These are phyloP conservation scores for Microplitis manilae DNA, from an alignment of 2,888 invertebrate genomes.

Conservation along the genomic window DNA sequence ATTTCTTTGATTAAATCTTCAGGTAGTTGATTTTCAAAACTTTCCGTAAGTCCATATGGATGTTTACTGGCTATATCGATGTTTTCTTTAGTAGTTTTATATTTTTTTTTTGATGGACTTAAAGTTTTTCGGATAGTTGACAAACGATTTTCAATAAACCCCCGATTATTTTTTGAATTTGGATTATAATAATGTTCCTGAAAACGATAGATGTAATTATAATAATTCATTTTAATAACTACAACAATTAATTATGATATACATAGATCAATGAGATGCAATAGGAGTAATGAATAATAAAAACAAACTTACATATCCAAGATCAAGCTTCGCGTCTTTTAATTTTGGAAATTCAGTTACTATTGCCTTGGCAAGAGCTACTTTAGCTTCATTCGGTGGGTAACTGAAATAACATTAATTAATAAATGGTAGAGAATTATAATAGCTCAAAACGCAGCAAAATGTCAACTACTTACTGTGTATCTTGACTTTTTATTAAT, in stretches of 20 bases:
- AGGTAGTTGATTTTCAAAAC: too few relatives aligned
- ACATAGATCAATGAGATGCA: too few relatives aligned
- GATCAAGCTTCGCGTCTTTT: background rate
- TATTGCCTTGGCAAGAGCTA: slow-evolving; percentile 8
- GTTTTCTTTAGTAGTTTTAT: background rate
- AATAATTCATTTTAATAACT: background rate
- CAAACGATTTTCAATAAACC: background rate
- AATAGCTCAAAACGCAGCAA: background rate
- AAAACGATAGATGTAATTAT: background rate
- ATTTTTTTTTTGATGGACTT: slow-evolving; percentile 1
- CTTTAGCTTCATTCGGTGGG: background rate
- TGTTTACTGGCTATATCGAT: too few relatives aligned
- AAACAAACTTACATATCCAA: slow-evolving; percentile 12
- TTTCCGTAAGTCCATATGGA: too few relatives aligned
- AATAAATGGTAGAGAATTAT: background rate
- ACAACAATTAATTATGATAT: too few relatives aligned
- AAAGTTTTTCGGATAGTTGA: background rate
- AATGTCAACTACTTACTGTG: background rate
- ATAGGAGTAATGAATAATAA: background rate
- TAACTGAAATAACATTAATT: background rate
- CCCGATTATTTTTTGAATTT: background rate
- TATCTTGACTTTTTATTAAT: slow-evolving; percentile 4
- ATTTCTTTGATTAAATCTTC: too few relatives aligned
- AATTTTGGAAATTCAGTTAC: slow-evolving; percentile 2
- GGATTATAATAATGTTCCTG: slow-evolving; percentile 4